Percentiles rank a stretch among this genome's conserved stretches.
These are phyloP conservation scores for Leptocoma aspasia DNA, from an alignment of 2,113 vertebrate genomes.

Conservation along the genomic window DNA sequence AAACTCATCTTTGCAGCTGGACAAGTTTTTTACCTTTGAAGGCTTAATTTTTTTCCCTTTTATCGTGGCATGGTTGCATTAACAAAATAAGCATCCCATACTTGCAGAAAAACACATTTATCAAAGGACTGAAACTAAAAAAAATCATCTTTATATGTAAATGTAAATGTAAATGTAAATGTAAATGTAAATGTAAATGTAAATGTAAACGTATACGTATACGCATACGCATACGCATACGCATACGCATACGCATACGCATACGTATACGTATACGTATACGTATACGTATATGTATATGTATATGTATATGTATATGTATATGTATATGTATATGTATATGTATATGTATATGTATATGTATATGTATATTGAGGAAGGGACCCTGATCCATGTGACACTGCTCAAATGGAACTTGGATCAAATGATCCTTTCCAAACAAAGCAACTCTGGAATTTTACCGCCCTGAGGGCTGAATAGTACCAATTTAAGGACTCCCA, in stretches of 20 bases:
- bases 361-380: not conserved
- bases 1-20: not conserved
- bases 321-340: no score
- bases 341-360: no score
- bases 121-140: not conserved
- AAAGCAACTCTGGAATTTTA: not conserved
- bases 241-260: no score
- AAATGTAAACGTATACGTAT: no score
- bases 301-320: no score
- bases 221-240: no score
- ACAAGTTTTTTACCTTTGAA: not conserved
- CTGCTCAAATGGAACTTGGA: not conserved
- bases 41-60: not conserved
- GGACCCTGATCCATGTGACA: not conserved
- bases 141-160: not conserved
- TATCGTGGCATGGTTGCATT: rapidly evolving
- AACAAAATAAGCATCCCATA: not conserved
- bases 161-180: no score
- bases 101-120: not conserved
- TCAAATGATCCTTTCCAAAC: not conserved
- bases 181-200: no score
- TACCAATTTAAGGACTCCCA: not conserved
- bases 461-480: not conserved
- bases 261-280: no score
- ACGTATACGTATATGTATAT: no score